Evolutionary conservation across 2,888 invertebrate species (phyloP), one percentile per base, ranked within the genome.

Genomic region (Luperina nickerlii): DNA sequence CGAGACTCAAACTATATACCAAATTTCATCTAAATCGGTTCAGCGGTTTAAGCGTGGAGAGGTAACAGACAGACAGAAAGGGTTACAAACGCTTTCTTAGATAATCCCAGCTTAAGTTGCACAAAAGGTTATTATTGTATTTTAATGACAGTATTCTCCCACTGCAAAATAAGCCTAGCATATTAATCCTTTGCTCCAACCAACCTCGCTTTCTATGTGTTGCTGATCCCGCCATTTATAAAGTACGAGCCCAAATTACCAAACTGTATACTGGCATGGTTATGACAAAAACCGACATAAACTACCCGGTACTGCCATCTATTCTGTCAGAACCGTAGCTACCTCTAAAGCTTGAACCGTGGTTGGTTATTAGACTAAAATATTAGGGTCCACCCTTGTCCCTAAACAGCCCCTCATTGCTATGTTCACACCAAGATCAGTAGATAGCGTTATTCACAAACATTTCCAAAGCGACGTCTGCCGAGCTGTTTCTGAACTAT

Each of bases 401-500:
- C 15, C 11, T 18, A 1, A 45, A n/a, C 42, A n/a, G 4, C 62
- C 74, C 68, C 27, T 70, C 2, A 0, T n/a, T 66, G 6, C 42
- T n/a, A 62, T 48, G 27, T 77, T 69, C 45, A 57, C 32, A 9
- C 4, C 0, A n/a, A 18, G 0, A 20, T 20, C 65, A 24, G 9
- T 27, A 87, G 88, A 68, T 77, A 38, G 80, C 73, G 76, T 51
- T 78, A 18, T 74, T 48, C 27, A 20, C 62, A 71, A 69, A 24
- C 1, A 48, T 27, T 38, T 0, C 0, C 6, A 24, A 60, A 82
- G 74, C 51, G 86, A 78, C 81, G 51, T 68, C 88, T 86, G 27
- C 6, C 20, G 60, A 42, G 11, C 18, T 32, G 0, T 38, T 38
- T n/a, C 2, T 6, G 2, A 81, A 78, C 79, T 57, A 66, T 32